Percentiles rank a stretch among this genome's conserved stretches.
Conservation (phyloP, 2,888 invertebrate species). For the Trissolcus japonicus region DNA sequence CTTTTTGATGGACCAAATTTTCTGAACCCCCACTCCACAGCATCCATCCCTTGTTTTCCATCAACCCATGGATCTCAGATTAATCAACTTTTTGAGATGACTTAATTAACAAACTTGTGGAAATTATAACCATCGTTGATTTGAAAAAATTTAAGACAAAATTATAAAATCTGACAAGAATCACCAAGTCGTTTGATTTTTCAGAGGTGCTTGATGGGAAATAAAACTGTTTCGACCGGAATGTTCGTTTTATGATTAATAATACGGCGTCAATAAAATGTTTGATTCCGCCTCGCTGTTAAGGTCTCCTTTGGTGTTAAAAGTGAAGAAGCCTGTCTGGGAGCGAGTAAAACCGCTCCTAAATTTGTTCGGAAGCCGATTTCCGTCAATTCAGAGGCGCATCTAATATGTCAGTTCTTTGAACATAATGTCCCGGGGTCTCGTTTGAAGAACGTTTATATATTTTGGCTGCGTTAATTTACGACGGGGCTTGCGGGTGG, state of each 20-base stretch:
- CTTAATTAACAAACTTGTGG: no score
- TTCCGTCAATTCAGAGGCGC: constrained; percentile 56
- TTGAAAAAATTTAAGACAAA: background rate
- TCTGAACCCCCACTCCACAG: no score
- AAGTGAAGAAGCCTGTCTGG: constrained; percentile 18
- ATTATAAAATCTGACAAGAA: background rate
- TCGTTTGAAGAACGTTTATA: constrained; percentile 58
- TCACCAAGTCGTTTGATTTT: background rate
- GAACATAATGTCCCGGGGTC: constrained; percentile 52
- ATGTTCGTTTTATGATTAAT: constrained; percentile 1
- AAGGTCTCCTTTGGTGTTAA: background rate
- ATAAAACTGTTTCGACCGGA: background rate
- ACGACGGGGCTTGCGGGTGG: constrained; percentile 71
- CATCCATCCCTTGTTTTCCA: no score
- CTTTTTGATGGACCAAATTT: no score
- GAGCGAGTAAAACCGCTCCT: constrained; percentile 57
- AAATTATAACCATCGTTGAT: no score
- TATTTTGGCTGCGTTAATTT: constrained; percentile 62
- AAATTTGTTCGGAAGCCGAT: constrained; percentile 61
- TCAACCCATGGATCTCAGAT: no score
- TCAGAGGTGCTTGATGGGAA: background rate
- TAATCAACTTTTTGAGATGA: no score
- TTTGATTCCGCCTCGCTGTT: background rate
- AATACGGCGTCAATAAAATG: background rate
- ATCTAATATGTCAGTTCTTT: constrained; percentile 61